These are phyloP conservation scores for Prochilodus magdalenae DNA, from an alignment of 2,113 vertebrate species.

Conservation along the genomic window DNA sequence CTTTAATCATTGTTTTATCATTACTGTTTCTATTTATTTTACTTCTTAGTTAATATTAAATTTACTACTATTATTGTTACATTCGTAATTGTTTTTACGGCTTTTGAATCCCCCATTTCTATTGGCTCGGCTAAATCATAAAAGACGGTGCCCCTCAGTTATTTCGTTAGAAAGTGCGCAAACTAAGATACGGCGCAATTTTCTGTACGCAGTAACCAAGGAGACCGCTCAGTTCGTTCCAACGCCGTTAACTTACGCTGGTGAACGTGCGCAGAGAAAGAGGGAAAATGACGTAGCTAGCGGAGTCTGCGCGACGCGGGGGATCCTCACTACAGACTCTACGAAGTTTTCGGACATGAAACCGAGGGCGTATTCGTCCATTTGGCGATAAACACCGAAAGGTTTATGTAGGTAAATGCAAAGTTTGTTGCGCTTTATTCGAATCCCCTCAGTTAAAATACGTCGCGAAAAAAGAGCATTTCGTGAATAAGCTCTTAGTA, in stretches of 20 bases:
- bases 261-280: constrained; percentile 23
- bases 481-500: not conserved
- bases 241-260: not conserved
- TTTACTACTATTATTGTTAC: too few species aligned
- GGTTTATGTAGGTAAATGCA: constrained; percentile 17
- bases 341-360: constrained; percentile 63
- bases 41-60: too few species aligned
- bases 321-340: constrained; percentile 45
- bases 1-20: too few species aligned
- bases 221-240: constrained; percentile 10
- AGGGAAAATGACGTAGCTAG: constrained; percentile 41
- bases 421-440: constrained; percentile 14
- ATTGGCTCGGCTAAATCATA: too few species aligned
- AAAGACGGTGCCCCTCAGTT: too few species aligned
- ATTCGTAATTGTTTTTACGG: too few species aligned
- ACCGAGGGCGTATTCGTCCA: constrained; percentile 61
- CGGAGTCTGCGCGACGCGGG: constrained; percentile 61
- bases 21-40: too few species aligned
- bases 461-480: not conserved
- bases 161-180: not conserved
- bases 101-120: too few species aligned
- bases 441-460: not conserved
- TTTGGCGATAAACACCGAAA: constrained; percentile 58
- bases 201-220: constrained; percentile 9
- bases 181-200: not conserved